A percentile compares a stretch with the other conserved stretches of the same genome.
These are phyloP conservation scores for Augiades crinisus DNA, from an alignment of 2,888 invertebrate genomes.

Conservation along the genomic window DNA sequence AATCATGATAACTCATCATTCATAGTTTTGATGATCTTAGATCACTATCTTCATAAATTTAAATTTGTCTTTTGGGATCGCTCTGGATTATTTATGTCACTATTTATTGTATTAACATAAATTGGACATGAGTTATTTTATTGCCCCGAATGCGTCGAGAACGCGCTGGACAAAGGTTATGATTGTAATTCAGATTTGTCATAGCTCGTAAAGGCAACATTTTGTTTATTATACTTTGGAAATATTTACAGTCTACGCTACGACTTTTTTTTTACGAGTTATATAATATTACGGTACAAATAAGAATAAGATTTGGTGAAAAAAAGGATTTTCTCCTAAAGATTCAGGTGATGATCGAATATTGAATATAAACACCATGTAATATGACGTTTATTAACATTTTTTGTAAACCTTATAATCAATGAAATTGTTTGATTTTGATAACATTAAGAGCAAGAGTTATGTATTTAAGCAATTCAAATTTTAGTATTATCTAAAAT, in stretches of 20 bases:
- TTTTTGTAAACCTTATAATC: no score
- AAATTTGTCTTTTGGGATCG: conserved; percentile 69
- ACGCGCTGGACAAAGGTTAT: conserved; percentile 71
- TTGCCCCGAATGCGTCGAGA: conserved; percentile 68
- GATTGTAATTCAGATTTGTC: conserved; percentile 75
- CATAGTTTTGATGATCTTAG: conserved; percentile 16
- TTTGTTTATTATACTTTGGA: conserved; percentile 51
- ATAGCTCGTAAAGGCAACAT: conserved; percentile 69
- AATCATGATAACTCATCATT: conserved; percentile 1
- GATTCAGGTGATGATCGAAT: not conserved
- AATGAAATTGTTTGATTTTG: no score
- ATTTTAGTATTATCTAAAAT: no score
- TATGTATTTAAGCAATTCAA: no score
- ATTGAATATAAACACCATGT: not conserved
- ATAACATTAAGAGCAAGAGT: no score
- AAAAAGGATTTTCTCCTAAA: no score
- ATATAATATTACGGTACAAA: conserved; percentile 10
- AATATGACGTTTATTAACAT: no score
- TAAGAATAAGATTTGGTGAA: no score
- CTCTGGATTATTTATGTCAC: conserved; percentile 72
- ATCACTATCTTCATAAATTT: conserved; percentile 65
- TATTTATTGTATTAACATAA: conserved; percentile 82
- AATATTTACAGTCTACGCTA: conserved; percentile 14
- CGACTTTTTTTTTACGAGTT: conserved; percentile 8
- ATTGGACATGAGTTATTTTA: conserved; percentile 81